A percentile compares a stretch with the other conserved stretches of the same genome.
Evolutionary conservation across 2,797 vertebrate species (phyloP).

Genomic region (Acipenser ruthenus): DNA sequence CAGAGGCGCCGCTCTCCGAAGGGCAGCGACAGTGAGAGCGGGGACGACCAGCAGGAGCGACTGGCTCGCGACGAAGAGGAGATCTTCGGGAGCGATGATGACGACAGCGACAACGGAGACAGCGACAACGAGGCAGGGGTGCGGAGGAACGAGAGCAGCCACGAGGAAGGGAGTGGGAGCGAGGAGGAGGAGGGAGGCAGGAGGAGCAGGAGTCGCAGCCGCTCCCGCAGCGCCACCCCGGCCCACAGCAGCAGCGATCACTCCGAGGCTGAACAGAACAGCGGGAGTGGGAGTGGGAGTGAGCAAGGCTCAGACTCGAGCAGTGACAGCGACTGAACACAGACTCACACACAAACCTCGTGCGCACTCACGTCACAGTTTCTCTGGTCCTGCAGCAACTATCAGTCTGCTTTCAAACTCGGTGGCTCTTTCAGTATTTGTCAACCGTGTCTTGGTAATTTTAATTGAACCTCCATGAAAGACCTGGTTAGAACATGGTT

Average conservation of each 20-base stretch:
- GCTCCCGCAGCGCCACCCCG: slow-evolving; percentile 61
- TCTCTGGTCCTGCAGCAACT: not conserved
- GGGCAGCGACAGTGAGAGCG: slow-evolving; percentile 62
- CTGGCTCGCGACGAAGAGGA: slow-evolving; percentile 80
- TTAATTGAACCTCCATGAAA: too few species aligned
- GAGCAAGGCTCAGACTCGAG: slow-evolving; percentile 73
- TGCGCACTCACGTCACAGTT: not conserved
- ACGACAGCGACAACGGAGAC: slow-evolving; percentile 64
- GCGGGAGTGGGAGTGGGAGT: slow-evolving; percentile 50
- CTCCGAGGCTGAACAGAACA: slow-evolving; percentile 67
- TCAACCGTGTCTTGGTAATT: not conserved
- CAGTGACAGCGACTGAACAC: slow-evolving; percentile 69
- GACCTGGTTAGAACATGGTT: too few species aligned
- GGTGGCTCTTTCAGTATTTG: slow-evolving; percentile 5
- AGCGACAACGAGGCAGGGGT: slow-evolving; percentile 22
- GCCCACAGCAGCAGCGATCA: slow-evolving; percentile 72
- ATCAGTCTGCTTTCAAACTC: not conserved
- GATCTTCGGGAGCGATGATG: slow-evolving; percentile 73
- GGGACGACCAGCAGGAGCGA: slow-evolving; percentile 59
- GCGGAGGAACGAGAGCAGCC: slow-evolving; percentile 21
- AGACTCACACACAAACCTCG: not conserved
- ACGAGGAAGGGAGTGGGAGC: slow-evolving; percentile 45
- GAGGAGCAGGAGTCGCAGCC: slow-evolving; percentile 38
- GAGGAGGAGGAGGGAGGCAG: slow-evolving; percentile 30
- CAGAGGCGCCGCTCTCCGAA: slow-evolving; percentile 28